Evolutionary conservation across 2,797 vertebrate genomes (phyloP).

Genomic region (Epinephelus coioides): DNA sequence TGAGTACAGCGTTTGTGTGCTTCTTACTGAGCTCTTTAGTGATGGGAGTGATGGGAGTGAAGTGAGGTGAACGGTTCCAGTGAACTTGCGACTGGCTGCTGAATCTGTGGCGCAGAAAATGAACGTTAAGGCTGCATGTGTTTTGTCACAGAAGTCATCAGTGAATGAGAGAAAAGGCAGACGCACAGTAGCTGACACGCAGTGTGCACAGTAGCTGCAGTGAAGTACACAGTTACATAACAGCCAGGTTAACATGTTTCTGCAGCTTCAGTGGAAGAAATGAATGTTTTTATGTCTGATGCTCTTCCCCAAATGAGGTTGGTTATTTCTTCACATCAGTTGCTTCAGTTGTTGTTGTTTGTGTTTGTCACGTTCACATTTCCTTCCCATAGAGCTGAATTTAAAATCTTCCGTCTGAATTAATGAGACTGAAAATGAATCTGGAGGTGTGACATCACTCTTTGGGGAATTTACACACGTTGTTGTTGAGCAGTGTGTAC

Average conservation of each 20-base stretch:
- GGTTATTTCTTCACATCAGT: too few relatives aligned
- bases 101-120: not conserved
- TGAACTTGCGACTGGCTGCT: not conserved
- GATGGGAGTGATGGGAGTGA: not conserved
- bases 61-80: not conserved
- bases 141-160: not conserved
- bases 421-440: not conserved
- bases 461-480: not conserved
- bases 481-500: slow-evolving; percentile 15
- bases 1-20: slow-evolving; percentile 33
- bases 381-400: too few relatives aligned
- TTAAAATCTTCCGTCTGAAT: too few relatives aligned
- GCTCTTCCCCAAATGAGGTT: not conserved
- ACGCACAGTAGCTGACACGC: not conserved
- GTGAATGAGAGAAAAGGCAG: not conserved
- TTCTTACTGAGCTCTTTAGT: not conserved
- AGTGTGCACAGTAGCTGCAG: not conserved
- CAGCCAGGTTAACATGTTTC: not conserved
- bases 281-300: too few relatives aligned
- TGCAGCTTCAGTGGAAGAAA: not conserved
- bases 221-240: not conserved
- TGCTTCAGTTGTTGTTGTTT: too few relatives aligned
- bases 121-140: not conserved
- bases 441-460: not conserved
- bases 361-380: too few relatives aligned